Evolutionary conservation across 1,140 invertebrate species (phyloP).

Genomic region (Aphelinus atriplicis): DNA sequence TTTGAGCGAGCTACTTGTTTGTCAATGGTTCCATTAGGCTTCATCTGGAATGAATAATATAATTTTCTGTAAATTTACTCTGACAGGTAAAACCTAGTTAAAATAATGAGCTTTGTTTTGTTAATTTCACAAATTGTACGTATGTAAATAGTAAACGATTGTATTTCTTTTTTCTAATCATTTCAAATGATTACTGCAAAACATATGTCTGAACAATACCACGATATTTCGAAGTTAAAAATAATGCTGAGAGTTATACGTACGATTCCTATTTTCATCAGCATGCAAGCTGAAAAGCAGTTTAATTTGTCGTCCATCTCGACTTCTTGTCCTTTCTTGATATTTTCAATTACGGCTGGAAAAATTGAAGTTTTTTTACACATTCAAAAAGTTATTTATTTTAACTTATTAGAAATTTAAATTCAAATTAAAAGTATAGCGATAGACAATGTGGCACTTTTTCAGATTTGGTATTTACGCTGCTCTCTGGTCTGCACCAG

Average conservation of each 20-base stretch:
- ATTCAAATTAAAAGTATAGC: too few species aligned
- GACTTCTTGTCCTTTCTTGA: slow-evolving; percentile 40
- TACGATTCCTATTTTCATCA: slow-evolving; percentile 51
- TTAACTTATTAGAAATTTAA: too few species aligned
- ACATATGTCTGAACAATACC: neutral
- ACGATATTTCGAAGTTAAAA: neutral
- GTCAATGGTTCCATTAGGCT: slow-evolving; percentile 47
- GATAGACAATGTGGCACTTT: too few species aligned
- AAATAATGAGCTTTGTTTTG: neutral
- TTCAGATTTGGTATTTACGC: too few species aligned
- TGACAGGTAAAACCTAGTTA: neutral
- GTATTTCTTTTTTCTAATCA: neutral
- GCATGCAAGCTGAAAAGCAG: slow-evolving; percentile 47
- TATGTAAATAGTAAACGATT: neutral
- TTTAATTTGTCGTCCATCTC: slow-evolving; percentile 45
- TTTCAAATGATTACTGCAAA: neutral
- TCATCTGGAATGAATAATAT: slow-evolving; percentile 43
- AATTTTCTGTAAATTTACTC: neutral
- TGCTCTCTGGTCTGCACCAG: too few species aligned
- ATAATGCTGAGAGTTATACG: slow-evolving; percentile 15
- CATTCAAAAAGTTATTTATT: too few species aligned
- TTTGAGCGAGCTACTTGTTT: slow-evolving; percentile 45
- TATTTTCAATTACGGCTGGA: slow-evolving; percentile 44
- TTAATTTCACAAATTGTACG: too few species aligned
- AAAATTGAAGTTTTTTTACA: neutral